Evolutionary conservation across 2,888 invertebrate species (phyloP), one percentile per base, ranked within the genome.

Genomic region (Dryadula phaetusa): DNA sequence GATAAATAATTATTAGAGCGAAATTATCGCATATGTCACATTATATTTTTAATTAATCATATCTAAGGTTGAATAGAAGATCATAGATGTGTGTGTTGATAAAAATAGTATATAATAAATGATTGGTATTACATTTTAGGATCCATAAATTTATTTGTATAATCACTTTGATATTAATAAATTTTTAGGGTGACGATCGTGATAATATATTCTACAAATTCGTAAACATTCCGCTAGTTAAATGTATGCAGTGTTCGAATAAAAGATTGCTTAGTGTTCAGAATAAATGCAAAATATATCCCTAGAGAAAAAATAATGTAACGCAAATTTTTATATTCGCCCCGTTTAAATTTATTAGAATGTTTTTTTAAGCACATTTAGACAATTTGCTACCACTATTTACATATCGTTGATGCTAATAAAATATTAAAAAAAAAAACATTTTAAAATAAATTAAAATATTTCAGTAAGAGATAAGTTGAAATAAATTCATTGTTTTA

Each of bases 11-110:
- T 16, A 16, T 52, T 52, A 52, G 10, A 52, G 16, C 18, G 16
- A 28, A 28, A 52, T 52, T 12, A n/a, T 52, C 18, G n/a, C 1
- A 49, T n/a, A 49, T 49, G n/a, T 28, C 49, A 52, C 28, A 32
- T 32, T 52, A 25, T 25, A 49, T 49, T 49, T 18, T 52, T 10
- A 52, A 52, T 52, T 52, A 32, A 52, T 52, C n/a, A 32, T 10
- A 8, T 16, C n/a, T 32, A 32, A 10, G 4, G 10, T 32, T 28
- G 28, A 16, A 28, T 28, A 28, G 18, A 52, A 28, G 12, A 37
- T 2, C 37, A 37, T 10, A 37, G n/a, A 37, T 37, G 12, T 37
- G 37, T 37, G 1, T 37, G 37, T 37, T 37, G 12, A 37, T 37
- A 37, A 7, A 7, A 7, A 8, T 8, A 37, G 6, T 1, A 42